Evolutionary conservation across 2,797 vertebrate species (phyloP).

Genomic region (Tragopan temminckii): DNA sequence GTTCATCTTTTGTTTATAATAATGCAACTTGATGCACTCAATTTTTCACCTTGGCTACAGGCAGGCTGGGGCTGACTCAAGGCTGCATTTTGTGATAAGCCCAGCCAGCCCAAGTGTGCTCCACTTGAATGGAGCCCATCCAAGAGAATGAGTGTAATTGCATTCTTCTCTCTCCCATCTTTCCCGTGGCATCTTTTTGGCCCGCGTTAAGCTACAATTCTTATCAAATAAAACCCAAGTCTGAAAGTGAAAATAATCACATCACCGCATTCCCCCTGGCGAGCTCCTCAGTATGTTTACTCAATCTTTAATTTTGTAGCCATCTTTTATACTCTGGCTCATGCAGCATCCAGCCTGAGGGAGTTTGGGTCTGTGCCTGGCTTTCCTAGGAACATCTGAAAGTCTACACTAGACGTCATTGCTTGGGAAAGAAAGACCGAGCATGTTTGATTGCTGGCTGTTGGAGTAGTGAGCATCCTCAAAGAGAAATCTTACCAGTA

Average conservation of each 20-base stretch:
- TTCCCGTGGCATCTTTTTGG: background rate
- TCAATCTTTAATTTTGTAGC: background rate
- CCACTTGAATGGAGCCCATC: background rate
- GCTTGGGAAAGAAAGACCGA: background rate
- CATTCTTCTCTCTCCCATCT: background rate
- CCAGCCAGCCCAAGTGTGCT: background rate
- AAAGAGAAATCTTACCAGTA: background rate
- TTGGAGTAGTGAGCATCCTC: accelerated
- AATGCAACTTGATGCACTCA: accelerated
- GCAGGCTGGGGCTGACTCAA: background rate
- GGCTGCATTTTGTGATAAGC: accelerated
- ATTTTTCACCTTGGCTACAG: background rate
- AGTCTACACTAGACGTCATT: background rate
- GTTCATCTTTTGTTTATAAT: background rate
- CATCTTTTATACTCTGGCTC: background rate
- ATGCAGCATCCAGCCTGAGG: background rate
- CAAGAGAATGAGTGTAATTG: too few species aligned
- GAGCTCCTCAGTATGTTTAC: accelerated
- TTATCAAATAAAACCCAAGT: background rate
- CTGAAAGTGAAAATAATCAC: background rate
- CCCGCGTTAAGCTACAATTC: background rate
- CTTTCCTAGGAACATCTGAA: background rate
- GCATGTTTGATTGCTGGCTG: background rate
- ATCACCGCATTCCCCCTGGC: background rate
- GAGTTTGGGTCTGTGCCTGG: background rate